Evolutionary conservation across 1,140 invertebrate genomes (phyloP), one percentile per base, ranked within the genome.

Genomic region (Chlorops oryzae): DNA sequence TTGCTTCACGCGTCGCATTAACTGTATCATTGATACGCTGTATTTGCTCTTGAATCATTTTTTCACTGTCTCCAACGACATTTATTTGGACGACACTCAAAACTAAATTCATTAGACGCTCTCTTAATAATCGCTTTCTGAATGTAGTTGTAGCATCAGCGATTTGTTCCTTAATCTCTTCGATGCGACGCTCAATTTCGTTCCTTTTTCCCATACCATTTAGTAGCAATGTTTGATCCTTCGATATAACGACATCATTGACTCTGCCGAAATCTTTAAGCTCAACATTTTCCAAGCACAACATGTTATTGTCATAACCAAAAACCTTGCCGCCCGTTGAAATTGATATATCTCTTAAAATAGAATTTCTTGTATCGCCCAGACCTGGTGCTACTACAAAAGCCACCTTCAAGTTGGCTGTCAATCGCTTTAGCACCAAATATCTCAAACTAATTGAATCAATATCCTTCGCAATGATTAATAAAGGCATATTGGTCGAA

Each of bases 31-130:
- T 96, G 1, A 99, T 96, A 50, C 96, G 80, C 61, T 99, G 96
- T 73, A 99, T 99, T 75, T 99, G 98, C 73, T 99, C 96, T 66
- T 95, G 96, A 0, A 99, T 95, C 77, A 99, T 96, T 22, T 99
- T 92, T 74, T 99, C 96, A 73, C 92, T 96, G 40, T 91, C 93
- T 24, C 96, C 96, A 49, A 96, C 96, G 53, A 98, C 88, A 75
- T 95, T 91, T 0, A 99, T 75, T 3, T 99, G 86, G 34, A 93
- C 96, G 40, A 99, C 95, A 28, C 90, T 96, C 48, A 91, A 92
- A 4, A 93, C 87, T 1, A 99, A 75, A 54, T 95, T 85, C 0
- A 96, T 96, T 35, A 99, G 75, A 54, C 97, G 80, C 73, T 99
- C 97, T 70, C 94, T 92, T 24, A 99, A 73, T 67, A 99, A 99